Base-by-base conservation (phyloP, 2,113 vertebrate genomes). In the Meriones unguiculatus region DNA sequence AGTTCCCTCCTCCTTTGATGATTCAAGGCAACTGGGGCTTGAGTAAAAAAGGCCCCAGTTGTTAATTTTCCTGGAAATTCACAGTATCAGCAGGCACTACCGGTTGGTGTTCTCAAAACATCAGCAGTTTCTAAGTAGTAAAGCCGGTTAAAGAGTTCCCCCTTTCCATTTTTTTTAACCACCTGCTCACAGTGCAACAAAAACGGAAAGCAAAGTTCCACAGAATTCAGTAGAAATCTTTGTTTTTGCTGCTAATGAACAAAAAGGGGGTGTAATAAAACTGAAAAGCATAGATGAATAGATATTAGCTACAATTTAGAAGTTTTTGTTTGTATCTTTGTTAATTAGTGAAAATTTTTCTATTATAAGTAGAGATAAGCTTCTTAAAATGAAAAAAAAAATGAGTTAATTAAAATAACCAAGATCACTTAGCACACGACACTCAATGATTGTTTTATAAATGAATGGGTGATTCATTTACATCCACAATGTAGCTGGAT, bases 31-130 rank as follows among this genome's bases (percentile, higher is more conserved):
- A 57, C 80, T 4, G 5, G 30, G 46, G 6, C 22, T 81, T 65
- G 78, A 25, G 4, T 84, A 22, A 32, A 65, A 59, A 38, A 20
- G 52, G 17, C 62, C 52, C 7, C 69, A 46, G 32, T 41, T n/a
- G 22, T 13, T 25, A 70, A 50, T 86, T 90, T 94, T 72, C 94
- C 64, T 91, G 38, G 77, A 94, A 84, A 82, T 35, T 69, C 41
- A 67, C 24, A 77, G 25, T 35, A 78, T 77, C 41, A 73, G 30
- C 72, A 67, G 90, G 14, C 38, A 52, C n/a, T 75, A 24, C 38
- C 35, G 70, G 84, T 69, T 86, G 25, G n/a, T 64, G 24, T 30
- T 75, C 90, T 89, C 12, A 69, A 15, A 88, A 28, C 24, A 4
- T 86, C 78, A 75, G 73, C 32, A 57, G 25, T 89, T 87, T 80